Evolutionary conservation across 2,888 invertebrate genomes (phyloP), one percentile per base, ranked within the genome.

Genomic region (Leistus spinibarbis): DNA sequence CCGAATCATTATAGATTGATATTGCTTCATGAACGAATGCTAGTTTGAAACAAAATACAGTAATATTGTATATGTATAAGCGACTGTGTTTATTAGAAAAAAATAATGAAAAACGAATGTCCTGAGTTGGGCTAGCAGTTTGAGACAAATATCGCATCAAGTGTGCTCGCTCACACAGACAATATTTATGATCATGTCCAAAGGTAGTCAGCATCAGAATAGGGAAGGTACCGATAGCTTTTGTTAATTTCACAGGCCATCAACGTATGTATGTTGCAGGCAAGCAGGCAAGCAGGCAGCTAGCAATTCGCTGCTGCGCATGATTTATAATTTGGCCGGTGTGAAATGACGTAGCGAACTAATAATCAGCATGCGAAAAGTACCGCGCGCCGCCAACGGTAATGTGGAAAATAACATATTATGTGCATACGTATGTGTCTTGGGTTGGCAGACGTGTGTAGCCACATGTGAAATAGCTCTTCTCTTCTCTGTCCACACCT

Each of bases 401-500:
- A 40, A 40, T 40, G 13, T 40, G 13, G 7, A 40, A 40, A 40
- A 40, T 54, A 54, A 54, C 54, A 68, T 68, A 68, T n/a, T n/a
- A n/a, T n/a, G n/a, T n/a, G n/a, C n/a, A n/a, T n/a, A n/a, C n/a
- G n/a, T n/a, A n/a, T n/a, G n/a, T n/a, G n/a, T n/a, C n/a, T n/a
- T 68, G 68, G 54, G 54, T 68, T 68, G n/a, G 10, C 22, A 54
- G 68, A 68, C 68, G 68, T 68, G 68, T 68, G 54, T 68, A 54
- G 54, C 68, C 68, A 68, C 68, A 68, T 68, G 68, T 68, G 68
- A 68, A 68, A 68, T 68, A 54, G 68, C 54, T 68, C 23, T 23
- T 22, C 17, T 23, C 20, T 10, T 16, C 56, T 56, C 68, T 56
- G 68, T 23, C 56, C 56, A 22, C 68, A 22, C 63, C 24, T 16